Conservation (phyloP, 2,888 invertebrate genomes). For the Tinea trinotella region DNA sequence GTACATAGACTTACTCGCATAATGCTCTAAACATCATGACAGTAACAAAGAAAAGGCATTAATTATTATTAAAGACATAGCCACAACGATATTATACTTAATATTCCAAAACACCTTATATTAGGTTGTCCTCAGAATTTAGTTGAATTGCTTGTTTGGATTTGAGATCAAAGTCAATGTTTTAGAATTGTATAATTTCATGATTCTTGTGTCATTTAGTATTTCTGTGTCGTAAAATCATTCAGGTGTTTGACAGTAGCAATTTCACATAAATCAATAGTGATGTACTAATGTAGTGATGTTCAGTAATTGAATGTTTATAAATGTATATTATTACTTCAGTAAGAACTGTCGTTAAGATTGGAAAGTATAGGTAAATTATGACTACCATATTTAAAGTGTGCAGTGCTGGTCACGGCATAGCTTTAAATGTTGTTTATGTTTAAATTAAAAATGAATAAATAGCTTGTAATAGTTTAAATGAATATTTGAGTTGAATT, state of each 20-base stretch:
- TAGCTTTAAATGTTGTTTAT: slow-evolving; percentile 64
- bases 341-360: slow-evolving; percentile 56
- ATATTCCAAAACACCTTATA: no score
- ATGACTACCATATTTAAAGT: slow-evolving; percentile 63
- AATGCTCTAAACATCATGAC: background rate
- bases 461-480: slow-evolving; percentile 73
- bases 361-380: slow-evolving; percentile 63
- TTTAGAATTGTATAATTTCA: no score
- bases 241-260: background rate
- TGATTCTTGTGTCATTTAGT: background rate
- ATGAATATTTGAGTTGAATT: slow-evolving; percentile 71
- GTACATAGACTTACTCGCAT: background rate
- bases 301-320: slow-evolving; percentile 11
- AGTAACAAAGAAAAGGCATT: background rate
- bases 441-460: slow-evolving; percentile 53
- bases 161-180: no score
- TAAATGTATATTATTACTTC: slow-evolving; percentile 5
- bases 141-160: no score
- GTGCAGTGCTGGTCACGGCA: slow-evolving; percentile 71
- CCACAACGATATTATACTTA: background rate
- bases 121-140: no score
- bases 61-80: background rate
- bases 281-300: background rate
- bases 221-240: background rate
- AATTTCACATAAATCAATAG: slow-evolving; percentile 1